Evolutionary conservation across 2,113 vertebrate genomes (phyloP), one percentile per base, ranked within the genome.

Genomic region (Pteronura brasiliensis): DNA sequence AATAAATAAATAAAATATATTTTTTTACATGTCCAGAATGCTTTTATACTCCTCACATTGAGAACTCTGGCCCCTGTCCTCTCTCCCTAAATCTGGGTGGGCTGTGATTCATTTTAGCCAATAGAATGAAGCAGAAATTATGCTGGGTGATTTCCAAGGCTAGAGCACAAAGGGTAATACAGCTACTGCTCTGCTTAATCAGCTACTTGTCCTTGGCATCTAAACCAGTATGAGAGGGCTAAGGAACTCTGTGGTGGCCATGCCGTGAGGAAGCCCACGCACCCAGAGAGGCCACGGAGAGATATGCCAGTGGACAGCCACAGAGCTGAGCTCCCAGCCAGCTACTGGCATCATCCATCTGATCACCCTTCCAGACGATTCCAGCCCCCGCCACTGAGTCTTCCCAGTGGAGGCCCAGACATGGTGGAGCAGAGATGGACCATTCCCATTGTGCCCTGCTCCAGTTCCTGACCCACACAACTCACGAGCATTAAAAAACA

Each of bases 191-290:
- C 71, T 72, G 11, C 42, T 69, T 76, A 52, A 59, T 52, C 52
- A 93, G 23, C 49, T 72, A 31, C 29, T 77, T 96, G 39, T 36
- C 39, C 36, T 82, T 59, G 25, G 36, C 67, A 10, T 31, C 21
- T 63, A 36, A 69, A 23, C 67, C n/a, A 36, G 81, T 14, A 29
- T 6, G 27, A 31, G 31, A 92, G 79, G 12, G 44, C 59, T 59
- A 71, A 0, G 52, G 39, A 52, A 23, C 77, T 81, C 79, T 74
- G 47, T 71, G 82, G 82, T 36, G 3, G 1, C 94, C 92, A 95
- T 36, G 44, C 36, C 57, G 57, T 77, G 83, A 89, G 90, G 84
- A 96, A 96, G 82, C 93, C 71, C 90, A 96, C 29, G 14, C 59
- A 52, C 20, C 55, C 7, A 5, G 44, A 67, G 13, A 72, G 44